A percentile compares a stretch with the other conserved stretches of the same genome.
phyloP scores from a whole-genome alignment of 2,113 vertebrate genomes.

The Damaliscus lunatus region DNA sequence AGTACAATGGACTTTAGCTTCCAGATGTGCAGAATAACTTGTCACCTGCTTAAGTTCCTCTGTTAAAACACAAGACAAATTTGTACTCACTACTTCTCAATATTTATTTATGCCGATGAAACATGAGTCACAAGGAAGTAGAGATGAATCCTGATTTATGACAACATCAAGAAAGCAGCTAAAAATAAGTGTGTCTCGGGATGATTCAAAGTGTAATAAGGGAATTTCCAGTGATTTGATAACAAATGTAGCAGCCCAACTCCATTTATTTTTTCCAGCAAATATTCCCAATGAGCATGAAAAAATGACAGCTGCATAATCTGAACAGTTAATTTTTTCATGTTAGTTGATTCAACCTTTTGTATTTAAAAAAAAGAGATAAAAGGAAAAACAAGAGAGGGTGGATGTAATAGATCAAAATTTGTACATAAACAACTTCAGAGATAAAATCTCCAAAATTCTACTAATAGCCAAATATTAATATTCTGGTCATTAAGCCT shows the following conservation, averaged over 20 bases:
- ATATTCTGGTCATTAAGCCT: not conserved
- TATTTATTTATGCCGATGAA: conserved; percentile 47
- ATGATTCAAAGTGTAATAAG: conserved; percentile 48
- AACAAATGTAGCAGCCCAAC: conserved; percentile 52
- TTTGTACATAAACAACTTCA: not conserved
- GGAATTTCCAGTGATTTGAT: conserved; percentile 60
- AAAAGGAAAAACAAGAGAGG: not conserved
- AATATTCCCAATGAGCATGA: conserved; percentile 48
- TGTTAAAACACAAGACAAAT: conserved; percentile 34
- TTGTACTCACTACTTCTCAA: not conserved
- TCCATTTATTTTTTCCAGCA: conserved; percentile 56
- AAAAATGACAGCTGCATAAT: conserved; percentile 54
- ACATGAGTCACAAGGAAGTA: conserved; percentile 35
- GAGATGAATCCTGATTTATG: conserved; percentile 44
- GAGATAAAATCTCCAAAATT: not conserved
- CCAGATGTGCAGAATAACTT: not conserved
- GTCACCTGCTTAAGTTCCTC: not conserved
- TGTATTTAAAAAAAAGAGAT: not conserved
- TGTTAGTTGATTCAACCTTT: conserved; percentile 37
- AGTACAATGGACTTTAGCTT: not conserved
- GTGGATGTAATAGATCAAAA: not conserved
- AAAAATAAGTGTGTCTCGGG: conserved; percentile 17
- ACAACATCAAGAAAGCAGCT: conserved; percentile 12
- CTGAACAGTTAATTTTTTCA: conserved; percentile 51
- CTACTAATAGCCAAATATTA: not conserved